Conservation (phyloP, 2,888 invertebrate species). For the Drosophila maculinotata region DNA sequence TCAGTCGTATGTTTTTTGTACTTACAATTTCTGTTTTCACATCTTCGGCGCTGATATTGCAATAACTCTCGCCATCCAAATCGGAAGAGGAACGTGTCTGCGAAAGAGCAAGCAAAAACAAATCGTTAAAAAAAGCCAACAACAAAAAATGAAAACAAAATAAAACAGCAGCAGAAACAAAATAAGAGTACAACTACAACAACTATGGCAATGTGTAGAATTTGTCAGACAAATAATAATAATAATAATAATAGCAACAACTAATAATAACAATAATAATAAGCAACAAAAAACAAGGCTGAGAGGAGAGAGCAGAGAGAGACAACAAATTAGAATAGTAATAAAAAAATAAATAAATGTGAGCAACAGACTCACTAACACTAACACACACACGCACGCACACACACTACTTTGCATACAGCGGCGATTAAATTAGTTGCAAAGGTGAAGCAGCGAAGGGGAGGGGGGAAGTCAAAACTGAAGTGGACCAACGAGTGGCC, state of each 20-base stretch:
- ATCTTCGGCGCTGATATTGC: conserved; percentile 84
- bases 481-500: conserved; percentile 76
- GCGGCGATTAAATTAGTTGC: conserved; percentile 74
- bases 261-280: conserved; percentile 45
- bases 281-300: conserved; percentile 34
- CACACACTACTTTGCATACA: conserved; percentile 43
- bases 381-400: conserved; percentile 29
- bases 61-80: conserved; percentile 76
- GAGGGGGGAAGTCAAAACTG: conserved; percentile 66
- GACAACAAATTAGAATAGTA: conserved; percentile 71
- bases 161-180: conserved; percentile 21
- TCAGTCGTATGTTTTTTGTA: conserved; percentile 32
- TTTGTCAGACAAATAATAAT: conserved; percentile 69
- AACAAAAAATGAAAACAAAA: conserved; percentile 9
- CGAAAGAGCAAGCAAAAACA: conserved; percentile 44
- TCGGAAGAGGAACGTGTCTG: conserved; percentile 82
- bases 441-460: conserved; percentile 22
- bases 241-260: conserved; percentile 38
- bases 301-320: conserved; percentile 26
- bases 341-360: conserved; percentile 63
- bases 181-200: conserved; percentile 37
- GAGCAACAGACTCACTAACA: conserved; percentile 36
- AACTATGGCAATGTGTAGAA: conserved; percentile 61
- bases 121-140: conserved; percentile 44
- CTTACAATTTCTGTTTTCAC: conserved; percentile 85